phyloP scores from a whole-genome alignment of 2,113 vertebrate genomes.

The Aptenodytes forsteri region DNA sequence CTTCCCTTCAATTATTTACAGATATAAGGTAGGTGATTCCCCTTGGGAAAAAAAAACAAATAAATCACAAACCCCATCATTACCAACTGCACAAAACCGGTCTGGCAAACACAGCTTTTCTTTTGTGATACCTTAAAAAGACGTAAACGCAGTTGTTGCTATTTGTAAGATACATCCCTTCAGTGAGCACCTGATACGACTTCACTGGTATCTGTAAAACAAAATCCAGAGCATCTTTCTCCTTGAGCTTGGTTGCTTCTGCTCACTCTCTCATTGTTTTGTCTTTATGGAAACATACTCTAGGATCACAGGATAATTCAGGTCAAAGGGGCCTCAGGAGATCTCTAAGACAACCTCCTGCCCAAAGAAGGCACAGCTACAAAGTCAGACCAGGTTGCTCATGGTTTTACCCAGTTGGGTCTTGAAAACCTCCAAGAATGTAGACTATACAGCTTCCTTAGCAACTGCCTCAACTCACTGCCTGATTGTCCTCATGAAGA shows the following conservation, averaged over 20 bases:
- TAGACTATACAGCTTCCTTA: background rate
- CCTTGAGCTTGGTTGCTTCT: background rate
- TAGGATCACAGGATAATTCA: background rate
- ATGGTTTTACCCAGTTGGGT: background rate
- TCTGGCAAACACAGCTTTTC: background rate
- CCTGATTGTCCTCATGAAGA: background rate
- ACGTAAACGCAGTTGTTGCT: background rate
- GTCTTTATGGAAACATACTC: background rate
- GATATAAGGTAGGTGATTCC: background rate
- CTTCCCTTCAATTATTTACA: background rate
- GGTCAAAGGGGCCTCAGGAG: background rate
- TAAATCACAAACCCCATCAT: background rate
- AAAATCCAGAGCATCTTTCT: background rate
- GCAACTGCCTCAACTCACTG: background rate
- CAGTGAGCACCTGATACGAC: background rate
- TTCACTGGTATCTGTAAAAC: background rate
- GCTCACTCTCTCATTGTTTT: background rate
- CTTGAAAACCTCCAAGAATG: background rate
- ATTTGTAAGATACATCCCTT: background rate
- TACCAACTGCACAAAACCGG: background rate
- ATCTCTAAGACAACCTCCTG: background rate
- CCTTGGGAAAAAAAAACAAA: background rate
- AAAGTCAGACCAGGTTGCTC: background rate
- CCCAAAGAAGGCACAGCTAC: background rate
- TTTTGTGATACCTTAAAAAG: background rate